Percentiles rank a stretch among this genome's conserved stretches.
Conservation (phyloP, 2,113 vertebrate genomes). For the Apaloderma vittatum region DNA sequence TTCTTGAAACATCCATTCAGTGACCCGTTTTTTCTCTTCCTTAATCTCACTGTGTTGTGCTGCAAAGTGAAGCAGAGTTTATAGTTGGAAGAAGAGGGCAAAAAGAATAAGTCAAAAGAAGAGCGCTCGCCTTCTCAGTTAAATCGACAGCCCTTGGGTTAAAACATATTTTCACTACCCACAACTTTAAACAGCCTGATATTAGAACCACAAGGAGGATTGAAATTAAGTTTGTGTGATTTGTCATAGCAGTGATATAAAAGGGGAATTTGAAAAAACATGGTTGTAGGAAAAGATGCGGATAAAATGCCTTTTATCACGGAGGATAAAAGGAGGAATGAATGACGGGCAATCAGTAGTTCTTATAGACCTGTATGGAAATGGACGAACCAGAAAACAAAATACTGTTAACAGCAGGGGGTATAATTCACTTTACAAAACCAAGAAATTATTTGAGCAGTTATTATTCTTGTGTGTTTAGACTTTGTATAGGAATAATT, state of each 20-base stretch:
- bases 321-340: neutral
- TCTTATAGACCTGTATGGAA: neutral
- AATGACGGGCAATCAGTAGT: neutral
- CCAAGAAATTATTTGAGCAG: neutral
- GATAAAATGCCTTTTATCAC: slow-evolving; percentile 20
- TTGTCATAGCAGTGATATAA: neutral
- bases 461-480: neutral
- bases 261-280: slow-evolving; percentile 2
- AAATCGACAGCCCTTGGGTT: neutral
- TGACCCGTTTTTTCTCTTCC: neutral
- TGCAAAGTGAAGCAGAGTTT: neutral
- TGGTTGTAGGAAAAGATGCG: neutral
- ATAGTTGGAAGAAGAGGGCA: neutral
- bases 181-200: neutral
- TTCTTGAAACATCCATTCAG: neutral
- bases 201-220: neutral
- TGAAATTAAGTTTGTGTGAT: slow-evolving; percentile 7
- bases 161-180: neutral
- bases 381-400: neutral
- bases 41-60: neutral
- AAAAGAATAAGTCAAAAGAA: neutral
- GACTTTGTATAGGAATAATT: slow-evolving; percentile 5
- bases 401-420: neutral
- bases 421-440: slow-evolving; percentile 20
- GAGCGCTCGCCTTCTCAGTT: neutral